Percentiles rank a stretch among this genome's conserved stretches.
Evolutionary conservation across 1,140 invertebrate species (phyloP).

Genomic region (Drosophila rhopaloa): DNA sequence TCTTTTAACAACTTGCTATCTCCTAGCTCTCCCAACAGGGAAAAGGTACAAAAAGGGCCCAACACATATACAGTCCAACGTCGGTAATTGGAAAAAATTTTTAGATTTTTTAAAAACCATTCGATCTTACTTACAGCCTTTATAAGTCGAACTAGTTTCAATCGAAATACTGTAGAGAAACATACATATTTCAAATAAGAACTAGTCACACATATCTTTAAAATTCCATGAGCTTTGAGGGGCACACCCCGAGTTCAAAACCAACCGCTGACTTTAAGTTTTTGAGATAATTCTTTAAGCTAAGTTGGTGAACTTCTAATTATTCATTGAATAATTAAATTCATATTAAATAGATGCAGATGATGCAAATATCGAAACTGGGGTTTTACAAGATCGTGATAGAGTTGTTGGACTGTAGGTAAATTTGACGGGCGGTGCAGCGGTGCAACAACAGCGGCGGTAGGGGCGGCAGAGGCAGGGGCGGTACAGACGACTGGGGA

Average conservation of each 20-base stretch:
- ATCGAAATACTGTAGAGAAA: too few relatives aligned
- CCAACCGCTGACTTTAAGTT: neutral
- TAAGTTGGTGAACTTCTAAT: too few relatives aligned
- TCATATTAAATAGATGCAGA: neutral
- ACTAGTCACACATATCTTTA: too few relatives aligned
- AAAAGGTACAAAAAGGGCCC: neutral
- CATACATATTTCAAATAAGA: too few relatives aligned
- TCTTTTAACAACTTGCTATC: slow-evolving; percentile 72
- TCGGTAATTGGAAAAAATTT: neutral
- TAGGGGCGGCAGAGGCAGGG: slow-evolving; percentile 9
- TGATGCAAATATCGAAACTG: neutral
- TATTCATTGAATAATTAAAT: too few relatives aligned
- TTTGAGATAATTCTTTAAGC: too few relatives aligned
- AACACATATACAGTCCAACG: slow-evolving; percentile 2
- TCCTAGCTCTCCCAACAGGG: slow-evolving; percentile 26
- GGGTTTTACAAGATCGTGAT: neutral
- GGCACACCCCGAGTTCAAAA: neutral
- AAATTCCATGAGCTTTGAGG: neutral
- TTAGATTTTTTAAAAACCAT: neutral
- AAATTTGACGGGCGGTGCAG: slow-evolving; percentile 38
- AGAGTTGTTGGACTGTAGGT: slow-evolving; percentile 16
- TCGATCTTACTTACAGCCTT: neutral
- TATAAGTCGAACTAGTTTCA: too few relatives aligned
- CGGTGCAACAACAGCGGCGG: slow-evolving; percentile 31
- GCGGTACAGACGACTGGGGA: slow-evolving; percentile 8